Evolutionary conservation across 2,888 invertebrate genomes (phyloP).

Genomic region (Eupithecia tripunctaria): DNA sequence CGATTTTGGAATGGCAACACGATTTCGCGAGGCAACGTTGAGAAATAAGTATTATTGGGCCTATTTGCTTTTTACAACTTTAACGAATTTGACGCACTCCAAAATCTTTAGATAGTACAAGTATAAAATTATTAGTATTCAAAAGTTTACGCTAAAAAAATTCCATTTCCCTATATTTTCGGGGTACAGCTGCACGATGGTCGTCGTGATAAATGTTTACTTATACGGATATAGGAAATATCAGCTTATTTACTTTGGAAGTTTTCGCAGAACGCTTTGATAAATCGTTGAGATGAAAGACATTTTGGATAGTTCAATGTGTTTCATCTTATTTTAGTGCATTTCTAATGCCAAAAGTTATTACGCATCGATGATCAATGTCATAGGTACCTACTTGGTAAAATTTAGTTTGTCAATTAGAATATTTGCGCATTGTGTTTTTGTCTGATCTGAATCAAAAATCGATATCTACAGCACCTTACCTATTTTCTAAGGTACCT

Average conservation of each 20-base stretch:
- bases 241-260: conserved; percentile 55
- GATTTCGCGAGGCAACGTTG: background rate
- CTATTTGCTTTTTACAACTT: background rate
- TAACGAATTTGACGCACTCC: background rate
- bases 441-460: too few species aligned
- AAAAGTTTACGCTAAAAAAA: background rate
- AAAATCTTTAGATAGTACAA: background rate
- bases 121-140: background rate
- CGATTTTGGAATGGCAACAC: conserved; percentile 1
- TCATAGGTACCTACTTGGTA: background rate
- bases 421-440: too few species aligned
- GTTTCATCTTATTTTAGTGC: conserved; percentile 15
- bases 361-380: conserved; percentile 1
- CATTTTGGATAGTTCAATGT: conserved; percentile 15
- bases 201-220: conserved; percentile 19
- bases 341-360: conserved; percentile 17
- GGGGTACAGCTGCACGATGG: background rate
- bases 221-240: conserved; percentile 47
- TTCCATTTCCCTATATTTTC: background rate
- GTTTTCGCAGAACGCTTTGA: conserved; percentile 41
- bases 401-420: background rate
- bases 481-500: background rate
- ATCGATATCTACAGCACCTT: too few species aligned
- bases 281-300: conserved; percentile 41
- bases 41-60: background rate